Evolutionary conservation across 2,113 vertebrate species (phyloP), one percentile per base, ranked within the genome.

Genomic region (Ophthalmolycus amberensis): DNA sequence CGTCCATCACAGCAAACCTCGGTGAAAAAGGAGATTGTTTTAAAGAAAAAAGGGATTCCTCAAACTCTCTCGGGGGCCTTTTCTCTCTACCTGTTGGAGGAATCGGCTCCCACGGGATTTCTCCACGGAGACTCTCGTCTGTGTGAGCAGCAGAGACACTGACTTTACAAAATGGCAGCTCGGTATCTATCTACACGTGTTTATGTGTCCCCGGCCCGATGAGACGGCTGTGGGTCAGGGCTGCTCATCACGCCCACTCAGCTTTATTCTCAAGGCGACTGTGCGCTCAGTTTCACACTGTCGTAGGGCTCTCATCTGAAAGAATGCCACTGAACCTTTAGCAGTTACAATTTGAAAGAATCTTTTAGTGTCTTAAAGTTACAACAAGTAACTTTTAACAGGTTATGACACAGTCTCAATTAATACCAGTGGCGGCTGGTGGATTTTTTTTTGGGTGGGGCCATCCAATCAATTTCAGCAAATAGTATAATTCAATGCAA

Each of bases 61-160:
- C 91, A 95, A 93, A 95, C 91, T 92, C 89, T 89, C 91, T 94
- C 2, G 18, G 93, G 93, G 90, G 94, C 93, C 91, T 76, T 79
- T 77, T 79, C 77, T 80, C 84, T 89, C 95, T 98, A 97, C 96
- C 97, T 97, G 96, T 88, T 96, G 92, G 96, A 95, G 89, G 96
- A 95, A 94, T 97, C 97, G 97, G 96, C 96, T 95, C 92, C 95
- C 95, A 95, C 95, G 91, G 96, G 95, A 95, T 95, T 97, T 96
- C 96, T 97, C 96, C 97, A 97, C 7, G 96, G 95, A 95, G 96
- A 95, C 94, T 97, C 96, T 94, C 96, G 95, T 97, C 97, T 97
- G 97, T 44, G 96, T 95, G 95, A 95, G 96, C 94, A 95, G 95
- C 95, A 96, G 95, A 96, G 94, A 95, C 90, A 97, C 94, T 90